These are phyloP conservation scores for Dendrocincla tyrannina DNA, from an alignment of 2,797 vertebrate species.

Conservation along the genomic window DNA sequence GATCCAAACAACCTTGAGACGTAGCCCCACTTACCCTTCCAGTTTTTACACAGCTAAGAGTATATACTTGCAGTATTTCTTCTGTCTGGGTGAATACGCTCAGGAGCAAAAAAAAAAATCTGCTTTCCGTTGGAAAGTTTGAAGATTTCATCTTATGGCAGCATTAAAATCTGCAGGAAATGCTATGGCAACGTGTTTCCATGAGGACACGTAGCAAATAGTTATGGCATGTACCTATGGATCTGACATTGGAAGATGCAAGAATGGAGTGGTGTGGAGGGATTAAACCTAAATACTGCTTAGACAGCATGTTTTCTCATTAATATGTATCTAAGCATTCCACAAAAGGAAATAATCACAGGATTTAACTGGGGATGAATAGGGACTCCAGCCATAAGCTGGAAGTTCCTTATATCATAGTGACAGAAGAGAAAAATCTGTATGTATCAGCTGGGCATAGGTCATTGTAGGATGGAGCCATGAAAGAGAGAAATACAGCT, in stretches of 20 bases:
- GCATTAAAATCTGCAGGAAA: constrained; percentile 50
- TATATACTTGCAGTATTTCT: not conserved
- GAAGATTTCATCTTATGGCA: constrained; percentile 24
- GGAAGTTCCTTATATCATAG: not conserved
- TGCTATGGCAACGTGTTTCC: constrained; percentile 71
- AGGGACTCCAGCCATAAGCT: not conserved
- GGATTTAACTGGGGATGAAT: constrained; percentile 20
- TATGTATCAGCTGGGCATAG: not conserved
- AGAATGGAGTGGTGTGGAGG: not conserved
- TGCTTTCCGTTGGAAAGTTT: not conserved
- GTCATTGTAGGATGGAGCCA: not conserved
- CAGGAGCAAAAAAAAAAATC: not conserved
- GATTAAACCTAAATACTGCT: constrained; percentile 11
- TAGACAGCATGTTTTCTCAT: not conserved
- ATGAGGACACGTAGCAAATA: constrained; percentile 45
- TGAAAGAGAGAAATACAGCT: not conserved
- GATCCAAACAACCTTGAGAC: not conserved
- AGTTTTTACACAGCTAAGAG: not conserved
- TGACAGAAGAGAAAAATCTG: not conserved
- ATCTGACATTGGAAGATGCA: constrained; percentile 9
- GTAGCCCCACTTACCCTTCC: not conserved
- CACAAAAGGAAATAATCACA: constrained; percentile 28
- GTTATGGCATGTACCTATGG: constrained; percentile 32
- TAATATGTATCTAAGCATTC: constrained; percentile 23
- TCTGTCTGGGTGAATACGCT: not conserved